Evolutionary conservation across 2,113 vertebrate species (phyloP).

Genomic region (Crotophaga sulcirostris): DNA sequence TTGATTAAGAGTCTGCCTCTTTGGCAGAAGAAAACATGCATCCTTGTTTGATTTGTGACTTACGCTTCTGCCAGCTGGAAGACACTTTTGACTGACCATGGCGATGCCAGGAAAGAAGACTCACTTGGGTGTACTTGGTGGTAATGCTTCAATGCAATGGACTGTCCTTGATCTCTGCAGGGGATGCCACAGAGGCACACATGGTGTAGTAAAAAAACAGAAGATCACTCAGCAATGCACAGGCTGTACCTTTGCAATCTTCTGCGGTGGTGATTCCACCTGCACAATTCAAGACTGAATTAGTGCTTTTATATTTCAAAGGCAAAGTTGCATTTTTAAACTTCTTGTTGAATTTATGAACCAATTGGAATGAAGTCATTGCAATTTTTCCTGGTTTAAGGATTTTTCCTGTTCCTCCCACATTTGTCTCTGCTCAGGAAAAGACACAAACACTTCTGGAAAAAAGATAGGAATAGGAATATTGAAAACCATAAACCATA

Average conservation of each 20-base stretch:
- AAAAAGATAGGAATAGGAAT: not conserved
- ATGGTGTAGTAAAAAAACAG: not conserved
- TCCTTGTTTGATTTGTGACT: not conserved
- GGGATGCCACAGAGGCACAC: rapidly evolving
- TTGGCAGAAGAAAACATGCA: not conserved
- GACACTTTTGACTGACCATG: rapidly evolving
- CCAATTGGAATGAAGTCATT: not conserved
- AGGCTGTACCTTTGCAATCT: not conserved
- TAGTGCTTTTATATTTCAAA: not conserved
- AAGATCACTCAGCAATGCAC: rapidly evolving
- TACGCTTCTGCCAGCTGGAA: not conserved
- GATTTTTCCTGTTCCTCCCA: not conserved
- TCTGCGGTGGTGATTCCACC: not conserved
- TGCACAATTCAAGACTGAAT: not conserved
- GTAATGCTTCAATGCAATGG: not conserved
- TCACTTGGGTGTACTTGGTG: not conserved
- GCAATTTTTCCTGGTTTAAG: not conserved
- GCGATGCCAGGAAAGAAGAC: not conserved
- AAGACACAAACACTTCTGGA: not conserved
- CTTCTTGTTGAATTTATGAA: not conserved
- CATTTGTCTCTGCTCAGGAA: not conserved
- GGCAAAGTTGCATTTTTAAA: not conserved
- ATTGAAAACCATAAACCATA: not conserved
- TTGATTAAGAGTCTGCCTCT: not conserved
- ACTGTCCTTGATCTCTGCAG: not conserved